These are phyloP conservation scores for Prunella himalayana DNA, from an alignment of 2,113 vertebrate species.

Conservation along the genomic window DNA sequence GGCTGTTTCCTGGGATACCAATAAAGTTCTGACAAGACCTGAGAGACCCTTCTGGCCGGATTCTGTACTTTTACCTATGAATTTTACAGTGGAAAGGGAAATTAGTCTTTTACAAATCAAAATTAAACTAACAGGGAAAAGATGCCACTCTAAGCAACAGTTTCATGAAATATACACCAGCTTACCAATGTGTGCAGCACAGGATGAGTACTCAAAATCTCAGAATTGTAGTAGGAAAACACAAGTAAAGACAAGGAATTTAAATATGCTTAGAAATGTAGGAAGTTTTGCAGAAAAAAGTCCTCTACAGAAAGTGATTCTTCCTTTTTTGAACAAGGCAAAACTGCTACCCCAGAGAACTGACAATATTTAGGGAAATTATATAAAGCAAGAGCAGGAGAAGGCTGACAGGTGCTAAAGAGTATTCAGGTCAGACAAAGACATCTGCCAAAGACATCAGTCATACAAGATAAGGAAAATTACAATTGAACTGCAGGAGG, in stretches of 20 bases:
- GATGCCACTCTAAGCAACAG: background rate
- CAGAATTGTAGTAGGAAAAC: background rate
- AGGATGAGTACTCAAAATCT: background rate
- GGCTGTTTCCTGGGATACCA: background rate
- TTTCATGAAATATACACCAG: background rate
- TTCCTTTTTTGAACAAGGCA: background rate
- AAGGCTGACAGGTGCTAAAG: conserved; percentile 27
- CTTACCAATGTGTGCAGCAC: background rate
- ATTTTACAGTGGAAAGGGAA: background rate
- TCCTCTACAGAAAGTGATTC: background rate
- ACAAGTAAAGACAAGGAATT: background rate
- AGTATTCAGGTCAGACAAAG: conserved; percentile 59
- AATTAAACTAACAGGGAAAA: background rate
- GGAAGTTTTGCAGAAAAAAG: background rate
- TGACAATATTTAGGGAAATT: background rate
- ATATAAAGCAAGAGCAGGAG: background rate
- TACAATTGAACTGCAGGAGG: background rate
- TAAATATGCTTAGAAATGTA: background rate
- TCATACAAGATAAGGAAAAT: conserved; percentile 43
- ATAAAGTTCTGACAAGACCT: background rate
- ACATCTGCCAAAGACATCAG: conserved; percentile 56
- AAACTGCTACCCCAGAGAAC: background rate
- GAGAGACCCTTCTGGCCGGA: background rate
- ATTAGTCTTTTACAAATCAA: background rate
- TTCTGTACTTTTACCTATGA: background rate